Percentiles rank a stretch among this genome's conserved stretches.
Conservation (phyloP, 2,888 invertebrate genomes). For the Hymenopus coronatus region DNA sequence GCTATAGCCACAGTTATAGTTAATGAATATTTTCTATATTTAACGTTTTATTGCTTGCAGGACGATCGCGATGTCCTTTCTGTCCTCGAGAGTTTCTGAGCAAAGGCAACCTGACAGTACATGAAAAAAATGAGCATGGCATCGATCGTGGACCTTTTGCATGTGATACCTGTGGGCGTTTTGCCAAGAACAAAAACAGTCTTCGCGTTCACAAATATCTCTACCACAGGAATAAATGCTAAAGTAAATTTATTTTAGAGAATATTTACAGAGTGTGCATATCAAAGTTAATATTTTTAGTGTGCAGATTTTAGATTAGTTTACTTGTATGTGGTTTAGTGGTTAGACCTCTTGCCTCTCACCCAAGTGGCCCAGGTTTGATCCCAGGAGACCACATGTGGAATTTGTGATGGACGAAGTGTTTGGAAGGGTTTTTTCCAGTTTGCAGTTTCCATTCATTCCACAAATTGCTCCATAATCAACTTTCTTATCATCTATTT, state of each 20-base stretch:
- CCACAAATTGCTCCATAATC: too few species aligned
- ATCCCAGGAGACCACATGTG: too few species aligned
- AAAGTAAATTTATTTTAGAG: not conserved
- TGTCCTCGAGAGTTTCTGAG: constrained; percentile 55
- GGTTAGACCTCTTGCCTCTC: too few species aligned
- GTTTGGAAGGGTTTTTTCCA: too few species aligned
- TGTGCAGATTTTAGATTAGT: not conserved
- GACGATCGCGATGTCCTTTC: not conserved
- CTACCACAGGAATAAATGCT: constrained; percentile 36
- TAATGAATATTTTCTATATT: not conserved
- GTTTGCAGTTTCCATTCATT: too few species aligned
- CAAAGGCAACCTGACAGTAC: constrained; percentile 68
- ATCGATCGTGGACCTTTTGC: constrained; percentile 63
- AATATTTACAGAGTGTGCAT: not conserved
- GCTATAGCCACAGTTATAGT: too few species aligned
- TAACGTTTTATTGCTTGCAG: not conserved
- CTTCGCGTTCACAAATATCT: constrained; percentile 64
- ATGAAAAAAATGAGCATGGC: constrained; percentile 69
- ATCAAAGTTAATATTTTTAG: not conserved
- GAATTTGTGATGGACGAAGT: too few species aligned
- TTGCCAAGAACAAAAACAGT: constrained; percentile 54
- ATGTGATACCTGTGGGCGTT: constrained; percentile 67
- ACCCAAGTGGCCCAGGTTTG: too few species aligned
- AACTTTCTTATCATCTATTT: too few species aligned
- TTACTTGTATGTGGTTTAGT: too few species aligned